Evolutionary conservation across 2,888 invertebrate species (phyloP), one percentile per base, ranked within the genome.

Genomic region (Drosophila paracracens): DNA sequence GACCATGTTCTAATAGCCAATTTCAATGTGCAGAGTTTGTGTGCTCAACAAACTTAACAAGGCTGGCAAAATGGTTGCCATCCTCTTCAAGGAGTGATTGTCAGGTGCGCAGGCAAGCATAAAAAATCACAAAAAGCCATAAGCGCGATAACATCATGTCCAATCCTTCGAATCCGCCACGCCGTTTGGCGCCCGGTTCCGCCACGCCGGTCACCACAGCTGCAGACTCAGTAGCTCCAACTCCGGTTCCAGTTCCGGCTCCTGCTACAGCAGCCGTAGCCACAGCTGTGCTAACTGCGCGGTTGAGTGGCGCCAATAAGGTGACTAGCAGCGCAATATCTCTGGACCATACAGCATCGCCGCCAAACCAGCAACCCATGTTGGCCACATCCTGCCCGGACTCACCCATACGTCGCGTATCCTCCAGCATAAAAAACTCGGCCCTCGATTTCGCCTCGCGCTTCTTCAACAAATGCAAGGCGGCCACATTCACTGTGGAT

Each of bases 401-500:
- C 58, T 93, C 92, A 31, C 92, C 92, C 51, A 92, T 92, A 70
- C 89, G 92, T 10, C 90, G 92, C n/a, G 93, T 93, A 29, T 92
- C 92, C 62, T 91, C 93, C 53, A 92, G 89, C 66, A 77, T 93
- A 67, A 92, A 91, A 74, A 92, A 91, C 57, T 92, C 93, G 8
- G 93, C 93, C 13, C 77, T 93, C 80, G 92, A 91, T 65, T 92
- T 93, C 70, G 93, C 92, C 8, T 91, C 92, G 46, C 95, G 95
- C 90, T 93, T 96, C 74, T 95, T 96, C 94, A 96, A 96, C 94
- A 97, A 97, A 93, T 97, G 97, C 94, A 97, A 97, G 94, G 97
- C 97, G 93, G 97, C 97, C 61, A 97, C 97, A 74, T 97, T 97
- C 93, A 96, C 97, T 89, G 95, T 97, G 93, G 97, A 97, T 94